phyloP scores from a whole-genome alignment of 1,140 invertebrate genomes.

The Phthorimaea operculella region DNA sequence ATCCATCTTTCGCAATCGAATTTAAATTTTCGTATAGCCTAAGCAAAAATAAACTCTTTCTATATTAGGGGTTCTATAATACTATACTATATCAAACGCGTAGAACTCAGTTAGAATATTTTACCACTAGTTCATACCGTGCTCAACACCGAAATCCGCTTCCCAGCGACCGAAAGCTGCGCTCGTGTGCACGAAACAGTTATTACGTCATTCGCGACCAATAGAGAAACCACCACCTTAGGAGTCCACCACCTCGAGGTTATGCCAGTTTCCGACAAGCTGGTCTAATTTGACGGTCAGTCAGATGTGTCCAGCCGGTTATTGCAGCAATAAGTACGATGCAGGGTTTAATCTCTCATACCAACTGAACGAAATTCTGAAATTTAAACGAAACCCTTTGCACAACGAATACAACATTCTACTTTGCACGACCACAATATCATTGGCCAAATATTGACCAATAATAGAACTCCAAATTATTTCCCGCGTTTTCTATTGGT shows the following conservation, averaged over 20 bases:
- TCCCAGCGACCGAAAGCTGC: conserved; percentile 8
- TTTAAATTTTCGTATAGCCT: conserved; percentile 49
- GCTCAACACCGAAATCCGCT: conserved; percentile 34
- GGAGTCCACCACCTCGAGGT: too few species aligned
- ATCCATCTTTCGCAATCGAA: conserved; percentile 58
- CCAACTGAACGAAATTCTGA: too few species aligned
- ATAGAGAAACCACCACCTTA: too few species aligned
- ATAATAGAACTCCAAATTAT: neutral
- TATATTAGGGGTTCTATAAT: conserved; percentile 48
- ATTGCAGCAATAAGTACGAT: too few species aligned
- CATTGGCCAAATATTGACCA: neutral
- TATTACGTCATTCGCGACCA: conserved; percentile 3
- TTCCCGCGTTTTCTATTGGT: too few species aligned
- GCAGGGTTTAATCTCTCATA: too few species aligned
- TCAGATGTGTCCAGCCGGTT: too few species aligned
- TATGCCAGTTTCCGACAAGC: too few species aligned
- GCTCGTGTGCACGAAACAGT: neutral
- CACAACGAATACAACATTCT: too few species aligned
- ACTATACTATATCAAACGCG: conserved; percentile 36
- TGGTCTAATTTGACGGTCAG: too few species aligned
- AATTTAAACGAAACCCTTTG: too few species aligned
- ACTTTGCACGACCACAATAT: too few species aligned
- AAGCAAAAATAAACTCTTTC: conserved; percentile 65
- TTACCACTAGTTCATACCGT: conserved; percentile 38
- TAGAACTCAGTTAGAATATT: conserved; percentile 18